Conservation (phyloP, 2,888 invertebrate genomes). For the Boloria euphrosyne region DNA sequence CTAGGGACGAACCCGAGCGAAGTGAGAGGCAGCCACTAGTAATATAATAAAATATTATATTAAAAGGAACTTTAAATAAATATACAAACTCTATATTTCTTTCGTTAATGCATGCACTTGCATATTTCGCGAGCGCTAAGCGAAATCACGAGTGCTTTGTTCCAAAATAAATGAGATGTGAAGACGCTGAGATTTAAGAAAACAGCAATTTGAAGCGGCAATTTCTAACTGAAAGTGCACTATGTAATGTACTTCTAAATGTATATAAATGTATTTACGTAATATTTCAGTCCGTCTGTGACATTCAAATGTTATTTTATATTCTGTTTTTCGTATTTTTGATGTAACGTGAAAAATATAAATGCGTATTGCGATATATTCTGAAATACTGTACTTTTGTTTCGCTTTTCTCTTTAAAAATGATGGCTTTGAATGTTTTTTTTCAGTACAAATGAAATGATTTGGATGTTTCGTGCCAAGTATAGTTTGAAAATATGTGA, state of each 20-base stretch:
- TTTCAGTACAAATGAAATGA: too few relatives aligned
- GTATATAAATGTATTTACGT: slow-evolving; percentile 7
- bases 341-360: background rate
- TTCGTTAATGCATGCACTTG: slow-evolving; percentile 16
- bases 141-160: slow-evolving; percentile 46
- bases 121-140: slow-evolving; percentile 38
- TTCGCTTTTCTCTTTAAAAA: too few relatives aligned
- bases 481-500: too few relatives aligned
- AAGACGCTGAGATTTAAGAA: slow-evolving; percentile 41
- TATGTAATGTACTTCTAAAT: slow-evolving; percentile 22
- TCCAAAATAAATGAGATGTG: slow-evolving; percentile 47
- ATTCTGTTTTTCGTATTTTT: background rate
- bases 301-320: background rate
- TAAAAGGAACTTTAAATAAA: background rate
- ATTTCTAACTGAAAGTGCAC: slow-evolving; percentile 38
- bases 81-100: background rate
- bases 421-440: too few relatives aligned
- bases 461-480: too few relatives aligned
- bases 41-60: background rate
- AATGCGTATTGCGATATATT: too few relatives aligned
- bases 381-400: too few relatives aligned
- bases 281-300: slow-evolving; percentile 12
- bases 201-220: slow-evolving; percentile 44
- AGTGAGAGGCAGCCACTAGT: too few relatives aligned
- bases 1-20: too few relatives aligned